These are phyloP conservation scores for Cryptocephalus moraei DNA, from an alignment of 2,888 invertebrate species.

Conservation along the genomic window DNA sequence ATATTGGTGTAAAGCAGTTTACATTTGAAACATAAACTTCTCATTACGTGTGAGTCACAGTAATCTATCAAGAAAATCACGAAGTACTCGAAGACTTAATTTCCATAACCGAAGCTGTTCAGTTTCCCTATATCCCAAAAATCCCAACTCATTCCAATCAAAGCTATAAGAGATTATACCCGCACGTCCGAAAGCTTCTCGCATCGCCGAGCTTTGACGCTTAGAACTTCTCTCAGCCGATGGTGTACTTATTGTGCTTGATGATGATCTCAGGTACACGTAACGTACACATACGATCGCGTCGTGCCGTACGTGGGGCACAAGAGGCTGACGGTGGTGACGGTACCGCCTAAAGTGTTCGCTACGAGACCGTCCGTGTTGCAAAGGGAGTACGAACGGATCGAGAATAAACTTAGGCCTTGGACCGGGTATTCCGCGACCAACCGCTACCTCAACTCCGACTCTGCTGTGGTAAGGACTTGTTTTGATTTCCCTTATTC, in stretches of 20 bases:
- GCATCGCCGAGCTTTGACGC: neutral
- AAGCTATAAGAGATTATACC: too few species aligned
- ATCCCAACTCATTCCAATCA: too few species aligned
- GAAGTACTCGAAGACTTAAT: too few species aligned
- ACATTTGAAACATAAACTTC: too few species aligned
- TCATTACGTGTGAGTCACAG: too few species aligned
- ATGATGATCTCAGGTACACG: slow-evolving; percentile 30
- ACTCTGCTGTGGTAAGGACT: slow-evolving; percentile 56
- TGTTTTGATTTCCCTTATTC: too few species aligned
- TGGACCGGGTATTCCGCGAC: slow-evolving; percentile 52
- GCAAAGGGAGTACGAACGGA: slow-evolving; percentile 58
- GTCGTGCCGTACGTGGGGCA: slow-evolving; percentile 40
- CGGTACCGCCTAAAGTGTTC: slow-evolving; percentile 47
- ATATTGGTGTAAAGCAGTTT: too few species aligned
- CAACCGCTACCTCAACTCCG: slow-evolving; percentile 71
- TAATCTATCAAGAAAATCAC: too few species aligned
- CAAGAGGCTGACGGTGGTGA: slow-evolving; percentile 52
- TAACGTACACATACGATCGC: slow-evolving; percentile 38
- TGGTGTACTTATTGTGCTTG: too few species aligned
- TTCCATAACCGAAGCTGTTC: too few species aligned
- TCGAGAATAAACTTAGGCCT: slow-evolving; percentile 55
- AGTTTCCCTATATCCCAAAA: too few species aligned
- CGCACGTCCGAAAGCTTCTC: too few species aligned
- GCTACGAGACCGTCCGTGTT: slow-evolving; percentile 57
- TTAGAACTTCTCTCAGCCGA: neutral